Evolutionary conservation across 2,797 vertebrate species (phyloP).

Genomic region (Syngnathus acus): DNA sequence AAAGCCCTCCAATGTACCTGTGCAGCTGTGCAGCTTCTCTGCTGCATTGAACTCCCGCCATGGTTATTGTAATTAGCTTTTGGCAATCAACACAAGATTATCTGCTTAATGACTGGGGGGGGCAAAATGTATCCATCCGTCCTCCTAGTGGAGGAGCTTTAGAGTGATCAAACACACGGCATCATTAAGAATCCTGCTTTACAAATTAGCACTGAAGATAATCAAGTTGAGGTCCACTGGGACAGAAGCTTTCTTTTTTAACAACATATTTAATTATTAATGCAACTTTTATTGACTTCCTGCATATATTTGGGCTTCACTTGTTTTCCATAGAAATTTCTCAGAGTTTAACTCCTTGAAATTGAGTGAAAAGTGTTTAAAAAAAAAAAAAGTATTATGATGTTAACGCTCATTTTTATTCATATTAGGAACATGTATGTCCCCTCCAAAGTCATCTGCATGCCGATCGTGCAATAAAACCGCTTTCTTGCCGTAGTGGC

Average conservation of each 20-base stretch:
- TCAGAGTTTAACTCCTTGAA: background rate
- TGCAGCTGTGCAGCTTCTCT: slow-evolving; percentile 18
- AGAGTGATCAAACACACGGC: slow-evolving; percentile 39
- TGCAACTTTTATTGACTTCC: slow-evolving; percentile 8
- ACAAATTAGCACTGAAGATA: slow-evolving; percentile 54
- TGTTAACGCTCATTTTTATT: background rate
- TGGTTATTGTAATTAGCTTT: slow-evolving; percentile 52
- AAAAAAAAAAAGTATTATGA: background rate
- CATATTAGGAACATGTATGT: background rate
- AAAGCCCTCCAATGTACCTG: slow-evolving; percentile 34
- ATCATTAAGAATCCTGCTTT: slow-evolving; percentile 45
- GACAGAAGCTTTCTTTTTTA: slow-evolving; percentile 16
- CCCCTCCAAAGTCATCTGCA: slow-evolving; percentile 19
- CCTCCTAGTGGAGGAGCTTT: slow-evolving; percentile 37
- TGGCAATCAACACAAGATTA: slow-evolving; percentile 57
- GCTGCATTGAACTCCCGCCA: slow-evolving; percentile 24
- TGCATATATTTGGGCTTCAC: background rate
- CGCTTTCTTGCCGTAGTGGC: slow-evolving; percentile 9
- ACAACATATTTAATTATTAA: slow-evolving; percentile 42
- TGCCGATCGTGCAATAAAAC: slow-evolving; percentile 32
- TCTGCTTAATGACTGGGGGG: slow-evolving; percentile 56
- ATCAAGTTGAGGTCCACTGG: slow-evolving; percentile 49
- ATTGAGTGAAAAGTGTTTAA: background rate
- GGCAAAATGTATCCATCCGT: slow-evolving; percentile 50
- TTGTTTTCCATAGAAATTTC: background rate